These are phyloP conservation scores for Ambastaia sidthimunki DNA, from an alignment of 2,797 vertebrate genomes.

Conservation along the genomic window DNA sequence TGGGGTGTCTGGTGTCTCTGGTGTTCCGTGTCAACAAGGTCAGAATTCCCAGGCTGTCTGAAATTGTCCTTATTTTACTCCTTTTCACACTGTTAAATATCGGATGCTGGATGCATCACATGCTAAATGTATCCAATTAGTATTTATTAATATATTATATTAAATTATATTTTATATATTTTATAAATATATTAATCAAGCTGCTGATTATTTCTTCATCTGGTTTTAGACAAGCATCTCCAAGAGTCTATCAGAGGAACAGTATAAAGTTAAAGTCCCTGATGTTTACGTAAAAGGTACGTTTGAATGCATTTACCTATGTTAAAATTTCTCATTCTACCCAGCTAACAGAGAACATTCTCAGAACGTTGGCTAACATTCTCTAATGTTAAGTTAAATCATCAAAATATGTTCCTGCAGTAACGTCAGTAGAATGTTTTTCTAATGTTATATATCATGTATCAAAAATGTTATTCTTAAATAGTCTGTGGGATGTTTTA, in stretches of 20 bases:
- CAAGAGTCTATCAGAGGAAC: neutral
- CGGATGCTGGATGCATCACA: neutral
- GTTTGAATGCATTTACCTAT: neutral
- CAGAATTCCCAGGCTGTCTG: slow-evolving; percentile 23
- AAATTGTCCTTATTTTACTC: neutral
- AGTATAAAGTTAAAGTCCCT: slow-evolving; percentile 6
- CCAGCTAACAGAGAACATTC: too few relatives aligned
- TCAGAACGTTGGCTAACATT: too few relatives aligned
- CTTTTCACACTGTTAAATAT: neutral
- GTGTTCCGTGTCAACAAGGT: slow-evolving; percentile 78
- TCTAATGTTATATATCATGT: too few relatives aligned
- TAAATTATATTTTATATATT: too few relatives aligned
- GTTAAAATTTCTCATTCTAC: neutral
- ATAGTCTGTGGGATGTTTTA: too few relatives aligned
- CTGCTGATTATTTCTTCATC: neutral
- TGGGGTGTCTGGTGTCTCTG: slow-evolving; percentile 73
- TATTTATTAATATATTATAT: neutral
- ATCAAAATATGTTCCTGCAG: too few relatives aligned
- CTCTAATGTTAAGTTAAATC: too few relatives aligned
- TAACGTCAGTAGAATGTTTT: too few relatives aligned
- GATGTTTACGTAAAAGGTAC: slow-evolving; percentile 64
- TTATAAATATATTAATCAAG: neutral
- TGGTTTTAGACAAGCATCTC: slow-evolving; percentile 29
- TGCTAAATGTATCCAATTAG: neutral
- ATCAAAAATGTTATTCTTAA: too few relatives aligned